Percentiles rank a stretch among this genome's conserved stretches.
phyloP scores from a whole-genome alignment of 2,113 vertebrate genomes.

The Trochalopteron elliotii region DNA sequence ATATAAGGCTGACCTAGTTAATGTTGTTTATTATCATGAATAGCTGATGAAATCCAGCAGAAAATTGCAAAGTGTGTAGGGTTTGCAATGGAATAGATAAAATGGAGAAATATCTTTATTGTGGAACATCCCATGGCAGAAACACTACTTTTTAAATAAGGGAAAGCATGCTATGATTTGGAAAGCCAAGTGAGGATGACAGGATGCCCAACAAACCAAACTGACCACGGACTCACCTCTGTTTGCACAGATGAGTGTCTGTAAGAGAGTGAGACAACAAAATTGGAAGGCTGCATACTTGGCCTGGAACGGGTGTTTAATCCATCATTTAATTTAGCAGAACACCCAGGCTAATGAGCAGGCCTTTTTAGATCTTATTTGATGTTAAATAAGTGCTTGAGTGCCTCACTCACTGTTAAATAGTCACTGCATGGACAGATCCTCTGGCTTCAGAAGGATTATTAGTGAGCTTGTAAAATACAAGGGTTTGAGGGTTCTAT shows the following conservation, averaged over 20 bases:
- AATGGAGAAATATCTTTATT: background rate
- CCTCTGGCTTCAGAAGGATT: background rate
- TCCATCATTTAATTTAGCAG: background rate
- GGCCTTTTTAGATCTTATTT: background rate
- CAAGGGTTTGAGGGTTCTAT: background rate
- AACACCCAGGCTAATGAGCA: background rate
- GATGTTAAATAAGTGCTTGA: background rate
- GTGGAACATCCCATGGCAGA: background rate
- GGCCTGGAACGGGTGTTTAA: background rate
- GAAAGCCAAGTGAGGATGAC: rapidly evolving
- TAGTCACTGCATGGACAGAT: background rate
- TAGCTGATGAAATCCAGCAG: background rate
- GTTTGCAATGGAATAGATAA: background rate
- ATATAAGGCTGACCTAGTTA: background rate
- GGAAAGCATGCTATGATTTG: background rate
- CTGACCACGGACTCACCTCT: background rate
- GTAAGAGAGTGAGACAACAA: background rate
- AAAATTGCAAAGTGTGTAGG: background rate
- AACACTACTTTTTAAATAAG: background rate
- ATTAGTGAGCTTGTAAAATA: background rate
- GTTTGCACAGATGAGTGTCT: background rate
- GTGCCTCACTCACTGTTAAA: background rate
- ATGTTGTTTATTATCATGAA: background rate
- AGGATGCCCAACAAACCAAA: background rate
- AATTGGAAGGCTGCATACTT: background rate